These are phyloP conservation scores for Globicephala melas DNA, from an alignment of 2,113 vertebrate genomes.

Conservation along the genomic window DNA sequence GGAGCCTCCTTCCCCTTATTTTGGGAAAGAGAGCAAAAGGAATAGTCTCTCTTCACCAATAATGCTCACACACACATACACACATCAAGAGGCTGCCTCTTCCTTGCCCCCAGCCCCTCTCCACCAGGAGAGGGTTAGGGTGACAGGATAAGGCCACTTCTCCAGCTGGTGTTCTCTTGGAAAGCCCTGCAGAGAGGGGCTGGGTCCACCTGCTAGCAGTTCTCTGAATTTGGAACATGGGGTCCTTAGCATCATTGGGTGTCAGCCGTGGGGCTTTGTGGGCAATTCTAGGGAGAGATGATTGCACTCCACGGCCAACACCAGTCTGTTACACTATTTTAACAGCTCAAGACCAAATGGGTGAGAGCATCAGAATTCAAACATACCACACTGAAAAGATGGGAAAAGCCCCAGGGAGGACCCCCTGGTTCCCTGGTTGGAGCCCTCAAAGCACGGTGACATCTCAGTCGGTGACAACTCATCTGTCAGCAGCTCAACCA, in stretches of 20 bases:
- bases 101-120: not conserved
- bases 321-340: not conserved
- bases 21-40: not conserved
- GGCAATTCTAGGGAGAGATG: not conserved
- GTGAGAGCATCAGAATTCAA: not conserved
- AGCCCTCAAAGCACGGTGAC: not conserved
- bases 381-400: not conserved
- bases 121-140: not conserved
- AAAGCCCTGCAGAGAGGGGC: not conserved
- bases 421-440: too few relatives aligned
- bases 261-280: not conserved
- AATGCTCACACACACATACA: too few relatives aligned
- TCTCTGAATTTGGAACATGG: not conserved
- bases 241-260: not conserved
- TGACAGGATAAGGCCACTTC: not conserved
- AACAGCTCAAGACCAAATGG: not conserved
- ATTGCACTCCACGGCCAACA: not conserved
- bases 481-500: not conserved
- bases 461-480: not conserved
- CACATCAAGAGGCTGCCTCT: not conserved
- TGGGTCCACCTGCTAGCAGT: not conserved
- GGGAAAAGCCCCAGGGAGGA: not conserved
- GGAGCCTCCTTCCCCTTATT: not conserved
- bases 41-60: not conserved
- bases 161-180: not conserved